Evolutionary conservation across 2,888 invertebrate species (phyloP).

Genomic region (Empis livida): DNA sequence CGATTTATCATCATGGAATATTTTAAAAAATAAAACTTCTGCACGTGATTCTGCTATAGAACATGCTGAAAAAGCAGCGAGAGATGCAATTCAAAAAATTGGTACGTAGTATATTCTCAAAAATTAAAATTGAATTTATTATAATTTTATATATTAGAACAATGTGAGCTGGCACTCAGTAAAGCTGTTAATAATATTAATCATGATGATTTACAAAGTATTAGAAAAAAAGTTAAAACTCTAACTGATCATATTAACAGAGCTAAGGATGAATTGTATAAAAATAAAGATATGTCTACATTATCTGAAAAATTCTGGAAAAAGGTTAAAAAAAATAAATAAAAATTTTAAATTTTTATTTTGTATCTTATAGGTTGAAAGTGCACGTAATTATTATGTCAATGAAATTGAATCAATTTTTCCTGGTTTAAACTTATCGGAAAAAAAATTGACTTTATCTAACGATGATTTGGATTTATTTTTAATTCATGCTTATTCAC

Average conservation of each 20-base stretch:
- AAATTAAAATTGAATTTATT: not conserved
- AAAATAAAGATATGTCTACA: constrained; percentile 42
- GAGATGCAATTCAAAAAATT: constrained; percentile 44
- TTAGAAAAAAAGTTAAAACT: constrained; percentile 42
- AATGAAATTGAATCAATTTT: constrained; percentile 57
- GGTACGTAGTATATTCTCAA: constrained; percentile 25
- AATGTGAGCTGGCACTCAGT: constrained; percentile 28
- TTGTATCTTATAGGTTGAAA: constrained; percentile 27
- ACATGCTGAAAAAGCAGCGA: constrained; percentile 46
- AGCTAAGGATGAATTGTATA: constrained; percentile 45
- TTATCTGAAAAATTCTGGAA: constrained; percentile 73
- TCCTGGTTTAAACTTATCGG: constrained; percentile 54
- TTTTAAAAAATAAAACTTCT: constrained; percentile 44
- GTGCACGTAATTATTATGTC: constrained; percentile 45
- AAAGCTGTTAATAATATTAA: constrained; percentile 23
- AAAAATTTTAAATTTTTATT: not conserved
- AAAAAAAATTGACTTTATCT: constrained; percentile 48
- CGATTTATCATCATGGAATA: constrained; percentile 42
- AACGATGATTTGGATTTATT: constrained; percentile 59
- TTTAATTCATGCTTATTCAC: constrained; percentile 63
- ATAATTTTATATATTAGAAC: constrained; percentile 17
- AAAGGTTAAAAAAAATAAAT: constrained; percentile 44
- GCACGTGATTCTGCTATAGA: constrained; percentile 42
- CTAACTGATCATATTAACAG: constrained; percentile 44
- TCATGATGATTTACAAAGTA: constrained; percentile 37